Conservation (phyloP, 2,113 vertebrate species). For the Dinomys branickii region DNA sequence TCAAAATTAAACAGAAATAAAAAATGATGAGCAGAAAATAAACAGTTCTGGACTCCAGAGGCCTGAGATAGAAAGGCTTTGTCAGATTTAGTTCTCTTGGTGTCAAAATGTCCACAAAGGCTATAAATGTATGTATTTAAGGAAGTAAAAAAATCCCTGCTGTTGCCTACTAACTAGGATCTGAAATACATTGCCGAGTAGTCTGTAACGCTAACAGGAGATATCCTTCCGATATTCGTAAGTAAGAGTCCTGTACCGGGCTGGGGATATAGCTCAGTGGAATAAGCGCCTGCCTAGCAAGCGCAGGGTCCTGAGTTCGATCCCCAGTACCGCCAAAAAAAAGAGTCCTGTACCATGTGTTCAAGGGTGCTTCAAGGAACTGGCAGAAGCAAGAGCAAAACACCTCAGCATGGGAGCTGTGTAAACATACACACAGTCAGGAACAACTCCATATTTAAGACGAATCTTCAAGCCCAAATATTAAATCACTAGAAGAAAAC, state of each 20-base stretch:
- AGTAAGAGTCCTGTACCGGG: neutral
- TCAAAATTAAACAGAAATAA: neutral
- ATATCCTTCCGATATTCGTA: neutral
- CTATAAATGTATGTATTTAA: neutral
- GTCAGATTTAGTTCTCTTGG: neutral
- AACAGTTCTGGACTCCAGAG: neutral
- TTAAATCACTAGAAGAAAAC: neutral
- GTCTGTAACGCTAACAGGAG: neutral
- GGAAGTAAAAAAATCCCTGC: neutral
- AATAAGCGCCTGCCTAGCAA: too few species aligned
- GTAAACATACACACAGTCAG: neutral
- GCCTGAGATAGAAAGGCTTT: neutral
- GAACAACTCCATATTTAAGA: neutral
- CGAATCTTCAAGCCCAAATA: neutral
- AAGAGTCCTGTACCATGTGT: neutral
- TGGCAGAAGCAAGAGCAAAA: neutral
- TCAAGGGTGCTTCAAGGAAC: neutral
- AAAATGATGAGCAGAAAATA: neutral
- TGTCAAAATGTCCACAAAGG: neutral
- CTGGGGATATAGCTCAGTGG: too few species aligned
- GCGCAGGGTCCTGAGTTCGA: too few species aligned
- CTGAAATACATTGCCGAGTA: neutral
- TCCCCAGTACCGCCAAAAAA: too few species aligned
- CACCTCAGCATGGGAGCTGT: neutral
- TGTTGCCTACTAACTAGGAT: neutral